Conservation (phyloP, 2,797 vertebrate genomes). For the Paratrypauchen microcephalus region DNA sequence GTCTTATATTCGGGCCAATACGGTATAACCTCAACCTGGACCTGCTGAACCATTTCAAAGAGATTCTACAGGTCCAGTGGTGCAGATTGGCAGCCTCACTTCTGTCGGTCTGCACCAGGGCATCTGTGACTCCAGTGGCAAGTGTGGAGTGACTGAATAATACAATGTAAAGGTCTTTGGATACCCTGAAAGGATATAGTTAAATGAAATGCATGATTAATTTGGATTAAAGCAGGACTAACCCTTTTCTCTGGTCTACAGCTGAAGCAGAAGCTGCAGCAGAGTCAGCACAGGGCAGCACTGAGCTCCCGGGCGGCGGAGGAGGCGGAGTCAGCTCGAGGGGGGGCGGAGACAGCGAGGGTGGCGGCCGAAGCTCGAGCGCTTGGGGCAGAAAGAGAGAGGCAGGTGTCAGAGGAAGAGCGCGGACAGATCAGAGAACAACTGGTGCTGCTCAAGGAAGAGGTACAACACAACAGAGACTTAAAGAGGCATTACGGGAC, state of each 20-base stretch:
- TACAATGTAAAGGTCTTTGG: too few relatives aligned
- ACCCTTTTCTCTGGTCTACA: constrained; percentile 15
- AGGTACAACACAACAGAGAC: constrained; percentile 38
- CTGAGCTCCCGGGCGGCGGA: constrained; percentile 63
- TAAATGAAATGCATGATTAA: too few relatives aligned
- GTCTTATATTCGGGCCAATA: too few relatives aligned
- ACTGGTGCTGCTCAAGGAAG: constrained; percentile 66
- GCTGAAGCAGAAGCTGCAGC: constrained; percentile 74
- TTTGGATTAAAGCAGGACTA: background rate
- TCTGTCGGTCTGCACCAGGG: too few relatives aligned
- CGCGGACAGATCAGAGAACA: constrained; percentile 62
- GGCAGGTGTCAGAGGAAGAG: constrained; percentile 55
- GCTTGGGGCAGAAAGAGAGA: constrained; percentile 58
- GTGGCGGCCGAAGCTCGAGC: constrained; percentile 64
- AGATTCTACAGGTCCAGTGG: background rate
- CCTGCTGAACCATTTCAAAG: background rate
- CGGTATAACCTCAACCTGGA: background rate
- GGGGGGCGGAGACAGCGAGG: constrained; percentile 64
- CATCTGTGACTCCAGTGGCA: too few relatives aligned
- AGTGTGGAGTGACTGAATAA: too few relatives aligned
- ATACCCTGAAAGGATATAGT: too few relatives aligned
- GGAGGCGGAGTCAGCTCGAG: constrained; percentile 50
- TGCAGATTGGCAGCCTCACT: too few relatives aligned
- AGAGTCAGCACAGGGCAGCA: constrained; percentile 73
- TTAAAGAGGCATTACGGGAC: too few relatives aligned